Base-by-base conservation (phyloP, 2,888 invertebrate genomes). In the Chrysolina americana region DNA sequence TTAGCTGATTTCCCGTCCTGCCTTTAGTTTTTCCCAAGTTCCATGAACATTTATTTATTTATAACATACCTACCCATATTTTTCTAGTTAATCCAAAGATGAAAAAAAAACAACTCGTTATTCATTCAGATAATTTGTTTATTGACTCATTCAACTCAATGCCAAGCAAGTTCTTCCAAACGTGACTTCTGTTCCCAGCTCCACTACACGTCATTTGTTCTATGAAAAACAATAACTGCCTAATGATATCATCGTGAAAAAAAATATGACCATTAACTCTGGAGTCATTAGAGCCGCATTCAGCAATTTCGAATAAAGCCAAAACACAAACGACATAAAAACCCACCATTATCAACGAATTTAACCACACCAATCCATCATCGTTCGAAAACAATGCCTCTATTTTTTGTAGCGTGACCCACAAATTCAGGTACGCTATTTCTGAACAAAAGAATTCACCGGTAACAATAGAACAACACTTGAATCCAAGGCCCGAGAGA, bases 341-440 rank as follows among this genome's bases (percentile, higher is more conserved):
- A 74, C 59, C 65, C 44, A 70, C 70, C 70, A 70, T 70, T 63
- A 73, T 76, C 70, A 73, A 70, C 41, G 70, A 76, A 70, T 72
- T 70, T 66, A 72, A 66, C 72, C 50, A 66, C 68, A 62, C 44
- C 72, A 65, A 69, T 75, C 72, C 69, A 70, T 70, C 70, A 76
- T 76, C 73, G n/a, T 66, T 65, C 62, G 66, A 63, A 76, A 72
- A 76, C 75, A 76, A 73, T 76, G 48, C 53, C 48, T 70, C 68
- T 48, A 48, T 76, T 75, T 65, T 73, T 76, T 70, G 70, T 76
- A 64, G 73, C 70, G 74, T 72, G 76, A 74, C 76, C 74, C 76
- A 76, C 71, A 74, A 75, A 76, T 76, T 64, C 73, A 74, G 76
- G 76, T 74, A 74, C 56, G 66, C 69, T 63, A 70, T 62, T 48